Percentiles rank a stretch among this genome's conserved stretches.
phyloP scores from a whole-genome alignment of 2,113 vertebrate genomes.

The Cisticola juncidis region DNA sequence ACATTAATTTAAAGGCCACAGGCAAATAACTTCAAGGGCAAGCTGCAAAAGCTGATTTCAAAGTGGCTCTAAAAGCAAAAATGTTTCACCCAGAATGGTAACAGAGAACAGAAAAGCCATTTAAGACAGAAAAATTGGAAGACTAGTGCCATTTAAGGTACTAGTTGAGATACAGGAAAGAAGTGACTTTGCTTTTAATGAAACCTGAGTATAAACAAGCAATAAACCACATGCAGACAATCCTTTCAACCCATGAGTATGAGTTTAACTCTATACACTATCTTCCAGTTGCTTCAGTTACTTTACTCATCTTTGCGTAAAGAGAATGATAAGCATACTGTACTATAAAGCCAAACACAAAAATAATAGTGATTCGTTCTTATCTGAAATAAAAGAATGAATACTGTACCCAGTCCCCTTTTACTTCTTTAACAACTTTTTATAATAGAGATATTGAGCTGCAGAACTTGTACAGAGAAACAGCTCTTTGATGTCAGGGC shows the following conservation, averaged over 20 bases:
- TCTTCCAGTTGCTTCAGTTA: not conserved
- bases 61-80: not conserved
- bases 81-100: not conserved
- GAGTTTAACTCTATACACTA: not conserved
- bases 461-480: not conserved
- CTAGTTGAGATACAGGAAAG: not conserved
- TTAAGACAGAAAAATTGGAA: not conserved
- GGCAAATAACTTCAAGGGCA: not conserved
- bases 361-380: not conserved
- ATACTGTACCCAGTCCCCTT: not conserved
- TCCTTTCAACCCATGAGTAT: not conserved
- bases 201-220: not conserved
- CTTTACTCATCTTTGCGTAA: not conserved
- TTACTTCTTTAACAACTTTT: not conserved
- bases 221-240: not conserved
- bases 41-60: constrained; percentile 4
- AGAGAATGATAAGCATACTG: not conserved
- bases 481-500: not conserved
- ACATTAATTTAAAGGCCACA: constrained; percentile 36
- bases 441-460: not conserved
- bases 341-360: not conserved
- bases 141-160: not conserved
- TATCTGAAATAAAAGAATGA: not conserved
- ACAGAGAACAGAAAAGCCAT: not conserved
- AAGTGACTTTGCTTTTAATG: not conserved